These are phyloP conservation scores for Phrynosoma platyrhinos DNA, from an alignment of 2,113 vertebrate genomes.

Conservation along the genomic window DNA sequence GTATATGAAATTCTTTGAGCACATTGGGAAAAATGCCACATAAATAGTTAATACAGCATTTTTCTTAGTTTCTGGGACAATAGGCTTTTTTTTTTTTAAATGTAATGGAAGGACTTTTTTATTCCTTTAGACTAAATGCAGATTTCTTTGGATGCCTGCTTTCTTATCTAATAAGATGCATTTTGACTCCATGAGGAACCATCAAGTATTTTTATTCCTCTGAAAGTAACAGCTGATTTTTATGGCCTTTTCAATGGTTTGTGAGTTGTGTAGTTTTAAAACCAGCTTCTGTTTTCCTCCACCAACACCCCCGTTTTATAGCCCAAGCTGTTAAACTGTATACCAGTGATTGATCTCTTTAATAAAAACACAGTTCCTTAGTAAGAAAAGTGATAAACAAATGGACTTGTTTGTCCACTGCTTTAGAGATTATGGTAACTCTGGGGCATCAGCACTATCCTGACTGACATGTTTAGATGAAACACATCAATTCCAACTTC, in stretches of 20 bases:
- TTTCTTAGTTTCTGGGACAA: not conserved
- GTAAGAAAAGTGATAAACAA: slow-evolving; percentile 83
- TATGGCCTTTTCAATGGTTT: slow-evolving; percentile 64
- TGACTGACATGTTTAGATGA: slow-evolving; percentile 81
- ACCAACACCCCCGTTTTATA: not conserved
- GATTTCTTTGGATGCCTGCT: slow-evolving; percentile 44
- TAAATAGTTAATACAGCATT: not conserved
- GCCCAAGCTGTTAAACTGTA: slow-evolving; percentile 77
- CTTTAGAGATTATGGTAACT: slow-evolving; percentile 76
- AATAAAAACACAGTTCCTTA: slow-evolving; percentile 83
- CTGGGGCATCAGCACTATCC: slow-evolving; percentile 71
- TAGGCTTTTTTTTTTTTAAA: not conserved
- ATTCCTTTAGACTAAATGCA: slow-evolving; percentile 23
- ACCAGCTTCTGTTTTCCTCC: slow-evolving; percentile 46
- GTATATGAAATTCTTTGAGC: not conserved
- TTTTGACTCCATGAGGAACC: slow-evolving; percentile 58
- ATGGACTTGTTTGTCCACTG: slow-evolving; percentile 80
- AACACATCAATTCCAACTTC: slow-evolving; percentile 78
- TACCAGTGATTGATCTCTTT: slow-evolving; percentile 85
- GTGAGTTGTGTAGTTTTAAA: slow-evolving; percentile 68
- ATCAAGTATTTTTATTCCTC: slow-evolving; percentile 57
- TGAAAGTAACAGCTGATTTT: slow-evolving; percentile 68
- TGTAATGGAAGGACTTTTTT: not conserved
- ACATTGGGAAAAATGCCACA: not conserved
- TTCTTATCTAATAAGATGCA: slow-evolving; percentile 47